Conservation (phyloP, 2,113 vertebrate genomes). For the Gnathonemus longibarbis region DNA sequence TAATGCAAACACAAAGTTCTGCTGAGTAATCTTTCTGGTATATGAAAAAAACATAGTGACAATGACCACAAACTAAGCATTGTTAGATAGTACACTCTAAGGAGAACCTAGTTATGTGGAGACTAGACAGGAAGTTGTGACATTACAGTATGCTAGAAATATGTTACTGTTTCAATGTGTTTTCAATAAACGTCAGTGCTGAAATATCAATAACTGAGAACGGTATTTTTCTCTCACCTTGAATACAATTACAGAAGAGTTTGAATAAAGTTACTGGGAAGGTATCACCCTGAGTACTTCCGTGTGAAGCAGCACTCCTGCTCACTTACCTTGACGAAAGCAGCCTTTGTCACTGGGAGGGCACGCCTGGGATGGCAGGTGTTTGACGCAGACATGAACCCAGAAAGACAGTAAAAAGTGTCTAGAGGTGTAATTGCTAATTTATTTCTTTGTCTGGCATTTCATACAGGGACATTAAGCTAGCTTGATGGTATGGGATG, state of each 20-base stretch:
- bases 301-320: not conserved
- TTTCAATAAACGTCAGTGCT: not conserved
- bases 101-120: not conserved
- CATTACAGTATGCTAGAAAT: not conserved
- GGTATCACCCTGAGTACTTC: not conserved
- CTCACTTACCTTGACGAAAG: not conserved
- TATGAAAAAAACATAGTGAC: not conserved
- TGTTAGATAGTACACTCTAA: not conserved
- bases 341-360: not conserved
- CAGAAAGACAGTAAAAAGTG: not conserved
- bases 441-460: conserved; percentile 28
- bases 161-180: not conserved
- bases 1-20: conserved; percentile 26
- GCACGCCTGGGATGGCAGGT: not conserved
- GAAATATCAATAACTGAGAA: not conserved
- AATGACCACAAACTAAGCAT: not conserved
- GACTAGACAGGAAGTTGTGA: not conserved
- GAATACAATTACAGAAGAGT: not conserved
- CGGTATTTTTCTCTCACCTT: not conserved
- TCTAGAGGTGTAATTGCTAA: conserved; percentile 36
- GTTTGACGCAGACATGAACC: not conserved
- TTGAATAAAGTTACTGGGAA: not conserved
- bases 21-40: conserved; percentile 21
- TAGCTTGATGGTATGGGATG: conserved; percentile 9
- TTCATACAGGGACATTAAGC: conserved; percentile 8